A percentile compares a stretch with the other conserved stretches of the same genome.
phyloP scores from a whole-genome alignment of 2,113 vertebrate genomes.

The Mola mola region DNA sequence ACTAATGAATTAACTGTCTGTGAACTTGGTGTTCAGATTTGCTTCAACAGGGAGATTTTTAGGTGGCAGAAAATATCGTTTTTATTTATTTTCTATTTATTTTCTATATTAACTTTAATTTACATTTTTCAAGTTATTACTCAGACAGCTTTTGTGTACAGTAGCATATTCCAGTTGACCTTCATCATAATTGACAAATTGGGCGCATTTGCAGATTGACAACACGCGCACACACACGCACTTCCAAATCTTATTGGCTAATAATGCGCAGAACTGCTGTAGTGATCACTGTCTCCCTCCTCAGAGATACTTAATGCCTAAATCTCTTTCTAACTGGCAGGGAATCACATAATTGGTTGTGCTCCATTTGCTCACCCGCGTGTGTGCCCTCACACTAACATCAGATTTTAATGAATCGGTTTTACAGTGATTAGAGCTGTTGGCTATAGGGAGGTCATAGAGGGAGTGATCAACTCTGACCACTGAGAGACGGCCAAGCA shows the following conservation, averaged over 20 bases:
- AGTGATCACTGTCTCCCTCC: conserved; percentile 66
- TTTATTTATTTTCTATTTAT: neutral
- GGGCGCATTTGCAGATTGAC: neutral
- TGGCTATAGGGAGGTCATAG: conserved; percentile 65
- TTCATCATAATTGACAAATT: conserved; percentile 4
- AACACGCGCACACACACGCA: conserved; percentile 1
- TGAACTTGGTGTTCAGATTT: neutral
- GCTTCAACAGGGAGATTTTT: neutral
- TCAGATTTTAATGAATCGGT: conserved; percentile 80
- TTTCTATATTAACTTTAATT: too few relatives aligned
- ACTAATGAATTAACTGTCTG: conserved; percentile 5
- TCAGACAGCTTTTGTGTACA: conserved; percentile 1
- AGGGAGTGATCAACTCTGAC: conserved; percentile 59
- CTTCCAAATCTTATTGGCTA: conserved; percentile 23
- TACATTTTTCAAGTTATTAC: neutral
- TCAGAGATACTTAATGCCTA: conserved; percentile 71
- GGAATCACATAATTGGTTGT: conserved; percentile 78
- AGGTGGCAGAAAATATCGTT: neutral
- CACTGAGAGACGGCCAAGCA: conserved; percentile 43
- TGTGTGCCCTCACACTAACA: conserved; percentile 78
- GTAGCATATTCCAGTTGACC: too few relatives aligned
- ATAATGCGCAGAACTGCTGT: conserved; percentile 60
- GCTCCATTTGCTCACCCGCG: conserved; percentile 74
- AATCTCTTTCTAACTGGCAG: conserved; percentile 78
- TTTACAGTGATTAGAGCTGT: conserved; percentile 77